Evolutionary conservation across 2,888 invertebrate species (phyloP).

Genomic region (Rhynchonema sp.): DNA sequence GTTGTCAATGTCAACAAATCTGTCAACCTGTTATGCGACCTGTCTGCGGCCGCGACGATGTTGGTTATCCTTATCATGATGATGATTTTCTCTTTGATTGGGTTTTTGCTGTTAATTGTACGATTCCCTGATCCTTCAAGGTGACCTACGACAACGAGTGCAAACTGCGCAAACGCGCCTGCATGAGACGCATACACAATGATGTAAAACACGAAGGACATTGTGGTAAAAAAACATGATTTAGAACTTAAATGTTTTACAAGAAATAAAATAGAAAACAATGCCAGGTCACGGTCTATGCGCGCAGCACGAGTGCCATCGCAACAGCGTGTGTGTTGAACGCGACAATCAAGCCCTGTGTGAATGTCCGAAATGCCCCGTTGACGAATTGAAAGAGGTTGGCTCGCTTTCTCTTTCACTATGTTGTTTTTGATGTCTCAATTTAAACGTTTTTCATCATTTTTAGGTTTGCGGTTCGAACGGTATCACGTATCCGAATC

Average conservation of each 20-base stretch:
- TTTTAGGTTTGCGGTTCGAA: slow-evolving; percentile 39
- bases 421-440: not conserved
- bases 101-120: too few species aligned
- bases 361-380: slow-evolving; percentile 62
- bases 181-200: slow-evolving; percentile 30
- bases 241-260: too few species aligned
- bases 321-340: slow-evolving; percentile 14
- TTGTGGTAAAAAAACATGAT: slow-evolving; percentile 37
- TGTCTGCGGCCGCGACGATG: slow-evolving; percentile 10
- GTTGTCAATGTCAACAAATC: slow-evolving; percentile 3
- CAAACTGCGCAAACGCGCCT: slow-evolving; percentile 43
- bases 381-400: slow-evolving; percentile 42
- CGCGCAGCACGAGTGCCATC: slow-evolving; percentile 12
- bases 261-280: too few species aligned
- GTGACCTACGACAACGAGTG: slow-evolving; percentile 68
- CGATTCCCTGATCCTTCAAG: too few species aligned
- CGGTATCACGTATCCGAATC: slow-evolving; percentile 45
- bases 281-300: slow-evolving; percentile 14
- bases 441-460: slow-evolving; percentile 11
- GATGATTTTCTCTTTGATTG: too few species aligned
- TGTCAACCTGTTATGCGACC: slow-evolving; percentile 18
- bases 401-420: slow-evolving; percentile 43
- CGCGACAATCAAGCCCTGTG: slow-evolving; percentile 34
- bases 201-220: slow-evolving; percentile 33
- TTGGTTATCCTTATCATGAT: not conserved